phyloP scores from a whole-genome alignment of 2,888 invertebrate species.

The Anticlea derivata region DNA sequence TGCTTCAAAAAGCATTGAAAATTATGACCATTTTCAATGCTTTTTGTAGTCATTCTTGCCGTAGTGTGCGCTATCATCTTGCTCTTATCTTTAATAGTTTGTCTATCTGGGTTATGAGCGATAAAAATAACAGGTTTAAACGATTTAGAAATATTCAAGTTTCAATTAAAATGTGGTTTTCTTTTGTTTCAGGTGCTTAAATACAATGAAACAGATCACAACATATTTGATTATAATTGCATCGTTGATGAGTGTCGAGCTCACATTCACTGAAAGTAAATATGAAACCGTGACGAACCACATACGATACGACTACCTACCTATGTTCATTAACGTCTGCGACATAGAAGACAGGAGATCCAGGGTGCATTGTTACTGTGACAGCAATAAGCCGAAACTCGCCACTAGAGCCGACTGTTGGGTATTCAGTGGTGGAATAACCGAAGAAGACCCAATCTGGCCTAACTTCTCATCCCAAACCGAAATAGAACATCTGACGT shows the following conservation, averaged over 20 bases:
- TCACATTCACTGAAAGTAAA: conserved; percentile 69
- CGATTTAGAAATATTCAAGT: not conserved
- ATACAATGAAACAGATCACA: conserved; percentile 64
- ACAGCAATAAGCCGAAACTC: conserved; percentile 70
- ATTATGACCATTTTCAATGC: conserved; percentile 32
- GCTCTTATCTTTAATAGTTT: conserved; percentile 31
- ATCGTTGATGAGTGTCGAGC: conserved; percentile 69
- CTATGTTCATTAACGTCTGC: conserved; percentile 73
- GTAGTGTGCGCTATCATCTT: conserved; percentile 29
- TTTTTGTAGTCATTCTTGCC: too few species aligned
- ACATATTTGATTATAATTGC: conserved; percentile 71
- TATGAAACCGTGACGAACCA: conserved; percentile 67
- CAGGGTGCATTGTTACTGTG: conserved; percentile 79
- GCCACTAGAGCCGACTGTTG: conserved; percentile 90
- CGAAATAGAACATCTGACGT: conserved; percentile 86
- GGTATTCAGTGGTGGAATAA: conserved; percentile 85
- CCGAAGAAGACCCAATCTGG: conserved; percentile 89
- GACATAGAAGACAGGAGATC: conserved; percentile 74
- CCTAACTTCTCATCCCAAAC: conserved; percentile 88
- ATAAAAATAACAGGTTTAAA: conserved; percentile 13
- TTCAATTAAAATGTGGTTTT: conserved; percentile 13
- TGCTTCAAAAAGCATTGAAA: conserved; percentile 21
- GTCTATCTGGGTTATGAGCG: conserved; percentile 27
- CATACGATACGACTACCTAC: conserved; percentile 64
- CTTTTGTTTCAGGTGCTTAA: conserved; percentile 37